These are phyloP conservation scores for Drosophila nigromelanica DNA, from an alignment of 1,140 invertebrate genomes.

Conservation along the genomic window DNA sequence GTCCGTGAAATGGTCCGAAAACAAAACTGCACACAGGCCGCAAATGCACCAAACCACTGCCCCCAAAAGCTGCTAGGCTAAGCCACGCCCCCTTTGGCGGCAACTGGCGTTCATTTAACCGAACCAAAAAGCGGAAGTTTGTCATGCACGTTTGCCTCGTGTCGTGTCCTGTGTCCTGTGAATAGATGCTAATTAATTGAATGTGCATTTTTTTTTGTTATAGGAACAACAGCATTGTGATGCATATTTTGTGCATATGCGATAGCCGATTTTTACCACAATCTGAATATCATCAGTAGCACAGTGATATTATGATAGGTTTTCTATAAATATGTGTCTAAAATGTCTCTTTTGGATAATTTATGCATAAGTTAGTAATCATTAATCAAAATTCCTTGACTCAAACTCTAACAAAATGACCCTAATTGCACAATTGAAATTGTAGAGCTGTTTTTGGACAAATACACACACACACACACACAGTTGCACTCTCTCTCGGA, in stretches of 20 bases:
- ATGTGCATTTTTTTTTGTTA: constrained; percentile 39
- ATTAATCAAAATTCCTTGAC: constrained; percentile 59
- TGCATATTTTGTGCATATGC: constrained; percentile 6
- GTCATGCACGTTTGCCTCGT: constrained; percentile 55
- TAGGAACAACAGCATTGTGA: background rate
- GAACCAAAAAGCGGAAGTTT: constrained; percentile 64
- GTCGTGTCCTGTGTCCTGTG: constrained; percentile 24
- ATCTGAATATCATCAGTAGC: constrained; percentile 2
- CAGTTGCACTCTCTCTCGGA: constrained; percentile 2
- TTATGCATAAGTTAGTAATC: constrained; percentile 27
- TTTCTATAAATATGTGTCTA: background rate
- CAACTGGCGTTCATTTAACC: constrained; percentile 61
- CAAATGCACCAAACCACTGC: constrained; percentile 50
- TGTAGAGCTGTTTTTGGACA: constrained; percentile 39
- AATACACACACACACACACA: background rate
- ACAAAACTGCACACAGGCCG: constrained; percentile 64
- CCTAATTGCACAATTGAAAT: constrained; percentile 56
- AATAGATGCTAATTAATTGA: constrained; percentile 75
- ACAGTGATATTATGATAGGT: constrained; percentile 1
- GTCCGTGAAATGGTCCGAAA: constrained; percentile 70
- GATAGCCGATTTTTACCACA: constrained; percentile 2
- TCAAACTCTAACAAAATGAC: constrained; percentile 26
- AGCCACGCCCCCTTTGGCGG: constrained; percentile 36
- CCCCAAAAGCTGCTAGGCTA: constrained; percentile 6
- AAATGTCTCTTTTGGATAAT: background rate